A percentile compares a stretch with the other conserved stretches of the same genome.
phyloP scores from a whole-genome alignment of 2,797 vertebrate species.

The Pagetopsis macropterus region DNA sequence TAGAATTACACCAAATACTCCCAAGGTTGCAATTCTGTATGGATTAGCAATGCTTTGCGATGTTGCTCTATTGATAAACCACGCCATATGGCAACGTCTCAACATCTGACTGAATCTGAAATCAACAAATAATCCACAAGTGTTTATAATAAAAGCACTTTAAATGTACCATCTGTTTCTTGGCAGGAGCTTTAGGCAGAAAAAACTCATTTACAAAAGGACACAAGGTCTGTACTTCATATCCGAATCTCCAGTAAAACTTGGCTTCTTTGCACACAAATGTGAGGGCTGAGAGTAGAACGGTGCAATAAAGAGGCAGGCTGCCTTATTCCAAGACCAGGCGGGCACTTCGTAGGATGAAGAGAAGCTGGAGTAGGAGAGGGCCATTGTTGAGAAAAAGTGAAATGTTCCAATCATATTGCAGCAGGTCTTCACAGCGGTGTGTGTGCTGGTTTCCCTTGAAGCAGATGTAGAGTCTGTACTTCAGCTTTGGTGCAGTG shows the following conservation, averaged over 20 bases:
- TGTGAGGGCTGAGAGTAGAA: constrained; percentile 15
- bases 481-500: constrained; percentile 22
- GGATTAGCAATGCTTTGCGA: constrained; percentile 23
- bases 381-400: constrained; percentile 32
- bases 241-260: constrained; percentile 41
- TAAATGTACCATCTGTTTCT: constrained; percentile 50
- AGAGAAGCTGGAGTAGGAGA: constrained; percentile 23
- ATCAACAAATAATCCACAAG: constrained; percentile 40
- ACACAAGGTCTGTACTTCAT: constrained; percentile 37
- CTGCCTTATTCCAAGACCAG: constrained; percentile 42
- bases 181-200: constrained; percentile 27
- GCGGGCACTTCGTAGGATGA: constrained; percentile 16
- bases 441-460: constrained; percentile 21
- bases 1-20: constrained; percentile 13
- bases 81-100: constrained; percentile 34
- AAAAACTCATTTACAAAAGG: constrained; percentile 22
- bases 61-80: constrained; percentile 23
- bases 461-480: constrained; percentile 58
- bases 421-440: constrained; percentile 48
- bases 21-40: neutral
- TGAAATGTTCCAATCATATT: constrained; percentile 56
- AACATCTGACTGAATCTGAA: constrained; percentile 43
- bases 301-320: constrained; percentile 50
- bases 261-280: constrained; percentile 31
- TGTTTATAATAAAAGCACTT: constrained; percentile 46